These are phyloP conservation scores for Auanema freiburgensis DNA, from an alignment of 2,888 invertebrate genomes.

Conservation along the genomic window DNA sequence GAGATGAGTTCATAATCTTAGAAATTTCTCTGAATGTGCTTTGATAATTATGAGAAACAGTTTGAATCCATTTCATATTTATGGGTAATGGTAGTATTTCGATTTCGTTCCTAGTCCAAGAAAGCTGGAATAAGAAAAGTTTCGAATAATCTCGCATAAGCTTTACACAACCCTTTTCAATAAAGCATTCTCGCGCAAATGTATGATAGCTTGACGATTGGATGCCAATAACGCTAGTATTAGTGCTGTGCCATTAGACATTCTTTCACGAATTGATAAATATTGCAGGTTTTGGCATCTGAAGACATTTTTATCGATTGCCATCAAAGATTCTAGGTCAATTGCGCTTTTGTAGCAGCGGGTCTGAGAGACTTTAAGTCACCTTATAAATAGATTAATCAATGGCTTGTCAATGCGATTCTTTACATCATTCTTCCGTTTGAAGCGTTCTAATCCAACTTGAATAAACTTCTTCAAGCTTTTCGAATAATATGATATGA, in stretches of 20 bases:
- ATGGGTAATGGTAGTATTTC: too few relatives aligned
- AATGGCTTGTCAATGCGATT: slow-evolving; percentile 76
- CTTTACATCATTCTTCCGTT: slow-evolving; percentile 74
- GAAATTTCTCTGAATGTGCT: too few relatives aligned
- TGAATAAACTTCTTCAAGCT: slow-evolving; percentile 32
- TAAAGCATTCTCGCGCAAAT: slow-evolving; percentile 76
- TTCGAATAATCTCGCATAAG: too few relatives aligned
- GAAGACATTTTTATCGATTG: slow-evolving; percentile 13
- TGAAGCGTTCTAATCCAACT: slow-evolving; percentile 63
- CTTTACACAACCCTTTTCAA: slow-evolving; percentile 69
- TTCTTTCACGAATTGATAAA: slow-evolving; percentile 71
- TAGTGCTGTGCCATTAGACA: slow-evolving; percentile 78
- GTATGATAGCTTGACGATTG: slow-evolving; percentile 34
- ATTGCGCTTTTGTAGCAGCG: background rate
- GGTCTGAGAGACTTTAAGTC: slow-evolving; percentile 46
- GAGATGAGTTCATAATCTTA: too few relatives aligned
- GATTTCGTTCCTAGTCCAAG: too few relatives aligned
- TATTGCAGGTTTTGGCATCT: slow-evolving; percentile 30
- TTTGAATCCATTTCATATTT: too few relatives aligned
- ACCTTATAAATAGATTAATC: slow-evolving; percentile 74
- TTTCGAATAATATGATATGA: slow-evolving; percentile 26
- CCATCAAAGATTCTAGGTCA: background rate
- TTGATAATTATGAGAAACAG: too few relatives aligned
- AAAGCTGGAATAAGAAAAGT: too few relatives aligned
- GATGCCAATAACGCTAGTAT: slow-evolving; percentile 71